Evolutionary conservation across 2,888 invertebrate genomes (phyloP).

Genomic region (Gonocerus acuteangulatus): DNA sequence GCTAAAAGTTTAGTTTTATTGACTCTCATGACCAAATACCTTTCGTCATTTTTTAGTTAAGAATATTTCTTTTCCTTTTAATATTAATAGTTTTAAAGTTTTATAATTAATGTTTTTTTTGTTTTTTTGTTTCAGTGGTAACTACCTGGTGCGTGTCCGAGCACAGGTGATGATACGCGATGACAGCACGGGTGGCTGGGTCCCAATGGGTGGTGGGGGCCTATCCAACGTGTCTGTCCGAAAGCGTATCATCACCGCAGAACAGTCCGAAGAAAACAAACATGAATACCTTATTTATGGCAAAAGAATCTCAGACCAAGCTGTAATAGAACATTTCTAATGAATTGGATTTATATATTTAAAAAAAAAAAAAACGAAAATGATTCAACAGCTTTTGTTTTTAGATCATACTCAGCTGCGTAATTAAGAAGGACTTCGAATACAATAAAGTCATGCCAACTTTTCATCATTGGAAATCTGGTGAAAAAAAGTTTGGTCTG

Average conservation of each 20-base stretch:
- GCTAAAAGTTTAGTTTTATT: too few species aligned
- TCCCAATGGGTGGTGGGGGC: constrained; percentile 87
- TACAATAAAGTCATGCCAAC: constrained; percentile 98
- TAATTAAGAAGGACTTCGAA: constrained; percentile 89
- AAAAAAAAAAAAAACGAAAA: too few species aligned
- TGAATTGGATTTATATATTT: too few species aligned
- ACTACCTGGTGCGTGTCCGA: constrained; percentile 90
- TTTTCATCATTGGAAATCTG: constrained; percentile 96
- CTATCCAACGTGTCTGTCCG: constrained; percentile 87
- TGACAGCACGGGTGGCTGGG: constrained; percentile 94
- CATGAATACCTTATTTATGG: constrained; percentile 91
- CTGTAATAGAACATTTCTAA: constrained; percentile 55
- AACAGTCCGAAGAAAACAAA: constrained; percentile 50
- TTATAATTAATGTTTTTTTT: neutral
- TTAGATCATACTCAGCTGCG: constrained; percentile 87
- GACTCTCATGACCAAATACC: too few species aligned
- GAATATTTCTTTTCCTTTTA: too few species aligned
- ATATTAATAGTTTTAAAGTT: too few species aligned
- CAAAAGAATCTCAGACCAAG: constrained; percentile 83
- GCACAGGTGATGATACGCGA: constrained; percentile 99
- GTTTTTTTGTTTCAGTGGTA: constrained; percentile 56
- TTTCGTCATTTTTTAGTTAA: too few species aligned
- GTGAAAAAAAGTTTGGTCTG: constrained; percentile 88
- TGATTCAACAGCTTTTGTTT: too few species aligned
- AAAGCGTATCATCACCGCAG: constrained; percentile 49